These are phyloP conservation scores for Mesochorus sp. DNA, from an alignment of 2,888 invertebrate species.

Conservation along the genomic window DNA sequence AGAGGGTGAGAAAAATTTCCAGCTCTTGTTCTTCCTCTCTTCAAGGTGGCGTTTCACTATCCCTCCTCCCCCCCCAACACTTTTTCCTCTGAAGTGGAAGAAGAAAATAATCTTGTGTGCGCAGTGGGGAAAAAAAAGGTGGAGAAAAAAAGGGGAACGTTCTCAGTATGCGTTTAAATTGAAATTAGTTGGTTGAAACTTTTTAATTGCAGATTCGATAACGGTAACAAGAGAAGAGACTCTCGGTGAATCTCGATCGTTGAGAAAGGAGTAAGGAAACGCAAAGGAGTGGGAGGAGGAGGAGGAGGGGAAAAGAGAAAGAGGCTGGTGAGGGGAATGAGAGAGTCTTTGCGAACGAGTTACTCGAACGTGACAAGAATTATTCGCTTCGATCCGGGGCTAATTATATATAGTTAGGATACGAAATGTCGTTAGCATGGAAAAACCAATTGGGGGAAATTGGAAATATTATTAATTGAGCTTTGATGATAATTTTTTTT, in stretches of 20 bases:
- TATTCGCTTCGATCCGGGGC: not conserved
- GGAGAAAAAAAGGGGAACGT: not conserved
- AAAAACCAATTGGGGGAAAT: no score
- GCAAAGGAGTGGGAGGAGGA: not conserved
- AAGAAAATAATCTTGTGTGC: not conserved
- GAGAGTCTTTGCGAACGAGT: constrained; percentile 10
- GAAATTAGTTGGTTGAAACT: constrained; percentile 79
- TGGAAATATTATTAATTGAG: no score
- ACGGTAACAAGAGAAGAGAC: constrained; percentile 60
- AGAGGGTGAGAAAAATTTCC: no score
- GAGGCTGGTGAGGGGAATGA: no score
- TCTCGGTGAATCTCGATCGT: constrained; percentile 16
- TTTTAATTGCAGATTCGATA: constrained; percentile 81
- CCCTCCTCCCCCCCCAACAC: no score
- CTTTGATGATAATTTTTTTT: no score
- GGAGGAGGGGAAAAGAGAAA: not conserved
- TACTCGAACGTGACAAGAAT: constrained; percentile 34
- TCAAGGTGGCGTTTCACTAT: no score
- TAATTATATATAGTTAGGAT: no score
- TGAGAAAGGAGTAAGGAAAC: not conserved
- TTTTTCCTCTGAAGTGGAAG: constrained; percentile 29
- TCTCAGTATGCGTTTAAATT: constrained; percentile 76
- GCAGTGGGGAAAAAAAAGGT: constrained; percentile 34
- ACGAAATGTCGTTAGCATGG: no score
- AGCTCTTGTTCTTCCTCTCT: no score